Base-by-base conservation (phyloP, 2,113 vertebrate species). In the Plectropomus leopardus region DNA sequence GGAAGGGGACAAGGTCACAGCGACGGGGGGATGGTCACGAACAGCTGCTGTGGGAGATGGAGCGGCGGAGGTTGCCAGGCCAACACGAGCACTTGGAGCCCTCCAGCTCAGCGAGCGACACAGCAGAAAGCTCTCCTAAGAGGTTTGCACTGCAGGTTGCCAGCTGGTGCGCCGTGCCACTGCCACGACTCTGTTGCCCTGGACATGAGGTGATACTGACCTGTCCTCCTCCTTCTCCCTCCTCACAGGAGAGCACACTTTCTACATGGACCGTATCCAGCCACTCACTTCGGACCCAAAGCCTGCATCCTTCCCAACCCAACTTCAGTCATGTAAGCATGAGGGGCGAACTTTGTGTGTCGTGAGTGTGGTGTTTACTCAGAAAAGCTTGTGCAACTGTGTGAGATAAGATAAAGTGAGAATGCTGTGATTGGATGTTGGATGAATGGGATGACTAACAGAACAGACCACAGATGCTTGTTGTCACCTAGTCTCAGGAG, bases 231-330 rank as follows among this genome's bases (percentile, higher is more conserved):
- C 26, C 58, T 72, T 30, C 86, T 64, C 24, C 61, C 57, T 71
- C 47, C 53, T 84, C 66, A 72, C 86, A 96, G 95, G 84, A 92
- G 93, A 89, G 94, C 93, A 16, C 95, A 96, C 86, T 96, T 96
- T 80, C 92, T 96, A 63, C 95, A 96, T 92, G 95, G 95, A 88
- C 95, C 95, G 1, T 95, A 94, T 82, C 95, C 95, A 76, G 95
- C 93, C 78, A 96, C 95, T 87, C 95, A 96, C 86, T 96, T 96
- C 42, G 95, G 95, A 94, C 95, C 95, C 88, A 96, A 96, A 93
- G 95, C 95, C 86, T 96, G 95, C 75, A 93, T 96, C 91, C 93
- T 96, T 79, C 95, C 95, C 71, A 96, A 96, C 76, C 95, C 95
- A 23, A 96, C 95, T 72, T 96, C 95, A 86, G 90, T 96, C 87